Conservation (phyloP, 2,113 vertebrate genomes). For the Rhizomys pruinosus region DNA sequence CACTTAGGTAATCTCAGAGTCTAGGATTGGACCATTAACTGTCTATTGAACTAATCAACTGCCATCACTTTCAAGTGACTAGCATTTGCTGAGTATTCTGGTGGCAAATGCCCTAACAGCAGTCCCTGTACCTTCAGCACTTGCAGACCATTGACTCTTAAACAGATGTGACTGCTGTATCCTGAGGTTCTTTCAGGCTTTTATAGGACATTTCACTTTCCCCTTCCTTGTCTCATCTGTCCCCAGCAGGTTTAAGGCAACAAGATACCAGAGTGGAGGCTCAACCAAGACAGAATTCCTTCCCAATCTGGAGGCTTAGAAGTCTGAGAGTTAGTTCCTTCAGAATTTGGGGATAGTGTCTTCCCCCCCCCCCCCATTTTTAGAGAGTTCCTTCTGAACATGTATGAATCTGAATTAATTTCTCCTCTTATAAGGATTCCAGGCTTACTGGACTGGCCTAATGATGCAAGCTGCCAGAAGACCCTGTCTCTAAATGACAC, state of each 20-base stretch:
- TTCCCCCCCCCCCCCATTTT: background rate
- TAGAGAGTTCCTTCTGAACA: background rate
- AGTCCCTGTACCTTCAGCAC: fast-evolving
- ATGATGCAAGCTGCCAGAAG: background rate
- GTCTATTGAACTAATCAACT: fast-evolving
- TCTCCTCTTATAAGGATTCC: background rate
- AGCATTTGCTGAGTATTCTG: background rate
- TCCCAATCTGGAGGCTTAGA: background rate
- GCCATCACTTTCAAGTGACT: background rate
- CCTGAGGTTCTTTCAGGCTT: too few relatives aligned
- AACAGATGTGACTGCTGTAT: too few relatives aligned
- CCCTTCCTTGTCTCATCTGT: background rate
- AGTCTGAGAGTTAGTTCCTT: background rate
- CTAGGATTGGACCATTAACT: background rate
- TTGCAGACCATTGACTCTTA: too few relatives aligned
- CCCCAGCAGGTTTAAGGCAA: background rate
- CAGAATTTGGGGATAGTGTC: background rate
- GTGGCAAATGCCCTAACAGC: background rate
- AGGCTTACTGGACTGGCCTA: background rate
- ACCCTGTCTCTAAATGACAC: background rate
- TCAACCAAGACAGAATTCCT: background rate
- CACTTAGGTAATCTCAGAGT: too few relatives aligned
- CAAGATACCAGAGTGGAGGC: background rate
- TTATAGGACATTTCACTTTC: too few relatives aligned
- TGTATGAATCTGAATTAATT: background rate